Conservation (phyloP, 1,140 invertebrate genomes). For the Drosophila subobscura region DNA sequence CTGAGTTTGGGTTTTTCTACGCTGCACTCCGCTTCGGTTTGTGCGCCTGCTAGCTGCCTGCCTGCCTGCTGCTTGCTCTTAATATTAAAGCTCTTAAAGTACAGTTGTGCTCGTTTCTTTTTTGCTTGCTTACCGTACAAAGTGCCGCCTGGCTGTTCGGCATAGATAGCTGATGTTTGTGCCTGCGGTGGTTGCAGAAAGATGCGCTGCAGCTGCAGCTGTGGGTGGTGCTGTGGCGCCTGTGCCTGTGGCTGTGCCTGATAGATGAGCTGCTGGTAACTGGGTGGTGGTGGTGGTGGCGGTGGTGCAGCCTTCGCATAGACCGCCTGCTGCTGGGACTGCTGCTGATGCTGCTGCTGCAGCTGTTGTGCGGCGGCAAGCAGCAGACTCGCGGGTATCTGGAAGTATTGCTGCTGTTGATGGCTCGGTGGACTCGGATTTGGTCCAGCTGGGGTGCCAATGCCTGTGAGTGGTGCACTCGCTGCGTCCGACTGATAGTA, state of each 20-base stretch:
- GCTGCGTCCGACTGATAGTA: conserved; percentile 59
- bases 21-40: too few species aligned
- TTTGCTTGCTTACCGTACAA: conserved; percentile 33
- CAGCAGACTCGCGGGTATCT: conserved; percentile 66
- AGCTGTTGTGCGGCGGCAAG: conserved; percentile 66
- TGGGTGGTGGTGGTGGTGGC: conserved; percentile 8
- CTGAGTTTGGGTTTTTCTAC: too few species aligned
- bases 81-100: too few species aligned
- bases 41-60: too few species aligned
- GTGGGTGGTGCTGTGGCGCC: conserved; percentile 26
- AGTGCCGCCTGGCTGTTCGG: conserved; percentile 42
- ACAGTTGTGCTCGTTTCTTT: too few species aligned
- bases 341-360: conserved; percentile 60
- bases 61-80: too few species aligned
- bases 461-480: conserved; percentile 25
- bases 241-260: conserved; percentile 33
- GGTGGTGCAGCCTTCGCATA: conserved; percentile 42
- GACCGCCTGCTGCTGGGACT: conserved; percentile 34
- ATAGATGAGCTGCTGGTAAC: conserved; percentile 57
- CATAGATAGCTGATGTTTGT: conserved; percentile 44
- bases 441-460: conserved; percentile 15
- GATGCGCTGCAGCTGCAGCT: conserved; percentile 58
- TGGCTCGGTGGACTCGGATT: conserved; percentile 21
- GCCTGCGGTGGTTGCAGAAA: conserved; percentile 51
- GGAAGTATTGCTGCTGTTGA: conserved; percentile 64